Evolutionary conservation across 2,888 invertebrate genomes (phyloP).

Genomic region (Eupithecia subfuscata): DNA sequence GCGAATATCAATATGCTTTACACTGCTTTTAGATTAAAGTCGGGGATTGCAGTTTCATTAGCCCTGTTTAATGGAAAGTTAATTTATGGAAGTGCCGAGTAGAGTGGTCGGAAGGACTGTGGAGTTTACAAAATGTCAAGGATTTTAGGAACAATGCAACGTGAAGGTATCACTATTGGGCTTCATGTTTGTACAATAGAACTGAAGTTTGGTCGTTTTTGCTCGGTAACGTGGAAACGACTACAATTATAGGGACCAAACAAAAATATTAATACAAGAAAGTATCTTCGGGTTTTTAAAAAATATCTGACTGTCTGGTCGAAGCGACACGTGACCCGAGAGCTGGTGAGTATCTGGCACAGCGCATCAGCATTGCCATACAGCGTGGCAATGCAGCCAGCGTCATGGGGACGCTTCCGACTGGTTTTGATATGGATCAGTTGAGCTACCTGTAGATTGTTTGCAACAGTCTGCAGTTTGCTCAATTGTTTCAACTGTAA

Average conservation of each 20-base stretch:
- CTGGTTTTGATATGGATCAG: too few relatives aligned
- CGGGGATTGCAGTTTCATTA: conserved; percentile 41
- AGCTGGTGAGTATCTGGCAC: too few relatives aligned
- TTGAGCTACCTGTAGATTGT: too few relatives aligned
- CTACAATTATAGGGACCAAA: not conserved
- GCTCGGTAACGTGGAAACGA: not conserved
- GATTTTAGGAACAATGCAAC: conserved; percentile 22
- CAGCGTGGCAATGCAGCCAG: too few relatives aligned
- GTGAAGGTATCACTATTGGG: not conserved
- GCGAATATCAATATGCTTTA: conserved; percentile 39
- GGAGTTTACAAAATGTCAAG: conserved; percentile 33
- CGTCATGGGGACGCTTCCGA: too few relatives aligned
- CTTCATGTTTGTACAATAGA: not conserved
- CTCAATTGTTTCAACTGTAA: too few relatives aligned
- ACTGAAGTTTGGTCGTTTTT: not conserved
- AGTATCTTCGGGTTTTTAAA: too few relatives aligned
- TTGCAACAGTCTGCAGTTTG: too few relatives aligned
- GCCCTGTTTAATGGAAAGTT: conserved; percentile 40
- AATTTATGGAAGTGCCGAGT: conserved; percentile 37
- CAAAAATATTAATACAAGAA: not conserved
- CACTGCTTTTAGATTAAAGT: conserved; percentile 39
- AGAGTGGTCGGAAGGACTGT: conserved; percentile 23
- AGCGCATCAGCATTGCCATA: too few relatives aligned
- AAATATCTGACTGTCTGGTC: too few relatives aligned
- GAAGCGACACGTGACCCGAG: too few relatives aligned